A percentile compares a stretch with the other conserved stretches of the same genome.
phyloP scores from a whole-genome alignment of 2,888 invertebrate species.

The Scotopteryx bipunctaria region DNA sequence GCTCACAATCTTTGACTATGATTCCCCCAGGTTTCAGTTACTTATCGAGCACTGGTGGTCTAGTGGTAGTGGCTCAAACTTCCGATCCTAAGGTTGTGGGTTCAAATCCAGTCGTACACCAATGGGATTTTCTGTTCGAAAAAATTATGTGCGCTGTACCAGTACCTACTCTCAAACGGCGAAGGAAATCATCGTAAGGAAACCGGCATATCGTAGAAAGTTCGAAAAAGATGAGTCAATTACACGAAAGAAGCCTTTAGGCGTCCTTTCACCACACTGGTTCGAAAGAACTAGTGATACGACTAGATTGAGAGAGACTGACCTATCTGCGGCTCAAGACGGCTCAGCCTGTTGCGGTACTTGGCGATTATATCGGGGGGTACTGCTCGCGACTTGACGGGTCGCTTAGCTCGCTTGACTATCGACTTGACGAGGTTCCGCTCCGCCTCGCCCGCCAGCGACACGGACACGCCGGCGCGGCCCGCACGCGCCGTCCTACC shows the following conservation, averaged over 20 bases:
- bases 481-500: constrained; percentile 98
- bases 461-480: constrained; percentile 95
- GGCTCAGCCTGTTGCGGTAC: constrained; percentile 88
- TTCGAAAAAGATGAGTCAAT: too few relatives aligned
- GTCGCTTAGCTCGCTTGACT: constrained; percentile 91
- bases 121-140: too few relatives aligned
- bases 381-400: constrained; percentile 94
- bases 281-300: too few relatives aligned
- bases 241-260: not conserved
- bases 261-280: too few relatives aligned
- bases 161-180: too few relatives aligned
- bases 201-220: too few relatives aligned
- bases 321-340: constrained; percentile 91
- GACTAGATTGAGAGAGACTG: constrained; percentile 44
- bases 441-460: constrained; percentile 97
- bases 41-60: too few relatives aligned
- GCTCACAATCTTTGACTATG: not conserved
- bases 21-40: not conserved
- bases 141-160: too few relatives aligned
- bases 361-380: constrained; percentile 95
- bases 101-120: too few relatives aligned
- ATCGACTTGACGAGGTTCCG: constrained; percentile 95
- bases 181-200: too few relatives aligned
- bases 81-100: too few relatives aligned
- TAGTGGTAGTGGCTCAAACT: too few relatives aligned